Evolutionary conservation across 2,888 invertebrate species (phyloP), one percentile per base, ranked within the genome.

Genomic region (Vesta saturnalis): DNA sequence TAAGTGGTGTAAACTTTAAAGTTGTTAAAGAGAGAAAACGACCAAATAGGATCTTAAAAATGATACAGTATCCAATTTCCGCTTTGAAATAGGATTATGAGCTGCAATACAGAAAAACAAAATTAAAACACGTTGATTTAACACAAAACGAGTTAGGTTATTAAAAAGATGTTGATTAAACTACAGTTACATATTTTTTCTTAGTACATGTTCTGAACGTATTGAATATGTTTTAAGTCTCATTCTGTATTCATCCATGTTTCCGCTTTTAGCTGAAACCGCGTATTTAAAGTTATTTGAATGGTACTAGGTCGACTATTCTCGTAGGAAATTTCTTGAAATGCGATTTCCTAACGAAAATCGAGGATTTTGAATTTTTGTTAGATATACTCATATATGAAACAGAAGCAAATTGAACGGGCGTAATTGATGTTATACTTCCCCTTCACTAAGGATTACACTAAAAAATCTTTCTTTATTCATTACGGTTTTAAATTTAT

Each of bases 21-120:
- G 39, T 39, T 39, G 39, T 39, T 39, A 39, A 39, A 39, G n/a
- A 39, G 39, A n/a, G 39, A 39, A 39, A 39, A 39, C 39, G 39
- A n/a, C 39, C 2, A 39, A n/a, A 39, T n/a, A 10, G 39, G 39
- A 39, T 39, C 39, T 39, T 39, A n/a, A 39, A n/a, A 39, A n/a
- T 39, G 39, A 39, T 39, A 39, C 39, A 39, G 39, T 8, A 39
- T 39, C 39, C 39, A 39, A 39, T 39, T 39, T 39, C 39, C 39
- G 39, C n/a, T 12, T 39, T n/a, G 39, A 39, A 39, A 39, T 39
- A 39, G 39, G 39, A 39, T 39, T 39, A 39, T 39, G 39, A 39
- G 39, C 39, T 39, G n/a, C 8, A 39, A 39, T 39, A n/a, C 8
- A 8, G 39, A 39, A 39, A 23, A 39, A 39, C 39, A n/a, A 39